Evolutionary conservation across 2,113 vertebrate species (phyloP), one percentile per base, ranked within the genome.

Genomic region (Hippocampus guttulatus): DNA sequence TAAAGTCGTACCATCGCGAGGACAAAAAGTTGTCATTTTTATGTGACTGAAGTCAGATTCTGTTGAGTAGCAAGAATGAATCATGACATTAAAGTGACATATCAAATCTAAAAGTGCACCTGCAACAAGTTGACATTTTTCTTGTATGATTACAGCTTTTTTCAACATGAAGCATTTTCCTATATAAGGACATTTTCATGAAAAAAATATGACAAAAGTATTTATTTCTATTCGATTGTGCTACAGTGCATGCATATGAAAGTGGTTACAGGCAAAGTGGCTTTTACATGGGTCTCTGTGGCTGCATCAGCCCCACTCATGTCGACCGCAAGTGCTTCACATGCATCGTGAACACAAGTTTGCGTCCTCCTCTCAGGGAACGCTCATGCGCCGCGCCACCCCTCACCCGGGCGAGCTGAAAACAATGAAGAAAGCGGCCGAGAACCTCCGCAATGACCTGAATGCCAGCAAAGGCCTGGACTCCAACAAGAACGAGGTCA

Each of bases 401-500:
- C 97, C 97, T 80, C 96, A 99, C 89, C 97, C 97, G 0, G 95
- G 96, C 5, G 96, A 99, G 87, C 91, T 99, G 85, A 98, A 93
- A 92, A 94, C 88, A 61, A 95, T 99, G 96, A 99, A 98, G 90
- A 98, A 96, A 92, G 92, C 93, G 47, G 96, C 91, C 25, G 97
- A 99, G 91, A 98, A 94, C 88, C 90, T 99, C 77, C 95, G 96
- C 83, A 98, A 97, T 7, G 95, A 98, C 89, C 88, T 97, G 94
- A 97, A 95, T 27, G 95, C 96, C 74, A 96, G 96, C 92, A 98
- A 96, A 93, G 95, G 92, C 93, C 92, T 99, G 95, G 97, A 99
- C 91, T 96, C 97, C 91, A 99, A 98, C 94, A 99, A 98, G 94
- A 99, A 99, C 2, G 94, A 99, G 94, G 95, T 99, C 95, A 98